Conservation (phyloP, 2,797 vertebrate species). For the Epinephelus malabaricus region DNA sequence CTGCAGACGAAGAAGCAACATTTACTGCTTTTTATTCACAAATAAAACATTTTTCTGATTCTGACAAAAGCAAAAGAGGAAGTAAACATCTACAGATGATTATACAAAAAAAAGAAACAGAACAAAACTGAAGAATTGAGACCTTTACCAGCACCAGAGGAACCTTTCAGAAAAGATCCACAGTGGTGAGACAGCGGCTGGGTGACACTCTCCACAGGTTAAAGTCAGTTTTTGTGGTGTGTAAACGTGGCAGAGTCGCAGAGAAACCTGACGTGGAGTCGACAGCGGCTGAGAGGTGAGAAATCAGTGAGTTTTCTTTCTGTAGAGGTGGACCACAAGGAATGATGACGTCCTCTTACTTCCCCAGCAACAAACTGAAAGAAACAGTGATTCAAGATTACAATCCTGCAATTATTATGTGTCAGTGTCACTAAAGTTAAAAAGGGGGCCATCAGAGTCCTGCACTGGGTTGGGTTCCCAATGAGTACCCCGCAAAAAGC, state of each 20-base stretch:
- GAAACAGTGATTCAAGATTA: neutral
- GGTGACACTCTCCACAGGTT: neutral
- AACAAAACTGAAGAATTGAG: neutral
- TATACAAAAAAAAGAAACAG: neutral
- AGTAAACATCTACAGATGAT: neutral
- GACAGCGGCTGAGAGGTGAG: neutral
- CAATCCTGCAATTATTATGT: too few species aligned
- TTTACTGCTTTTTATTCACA: neutral
- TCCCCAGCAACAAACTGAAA: constrained; percentile 71
- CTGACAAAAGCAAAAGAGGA: neutral
- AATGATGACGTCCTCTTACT: constrained; percentile 70
- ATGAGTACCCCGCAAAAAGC: too few species aligned
- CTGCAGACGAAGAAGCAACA: too few species aligned
- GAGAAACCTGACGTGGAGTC: neutral
- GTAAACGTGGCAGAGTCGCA: neutral
- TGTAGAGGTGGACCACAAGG: constrained; percentile 37
- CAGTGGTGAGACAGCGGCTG: neutral
- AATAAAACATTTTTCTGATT: neutral
- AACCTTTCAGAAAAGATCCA: constrained; percentile 21
- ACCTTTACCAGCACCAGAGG: neutral
- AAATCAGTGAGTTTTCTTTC: too few species aligned
- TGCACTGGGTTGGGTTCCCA: too few species aligned
- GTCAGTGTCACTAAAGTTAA: too few species aligned
- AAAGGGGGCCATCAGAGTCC: too few species aligned
- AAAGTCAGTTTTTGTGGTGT: neutral